phyloP scores from a whole-genome alignment of 2,113 vertebrate genomes.

The Mustelus asterias region DNA sequence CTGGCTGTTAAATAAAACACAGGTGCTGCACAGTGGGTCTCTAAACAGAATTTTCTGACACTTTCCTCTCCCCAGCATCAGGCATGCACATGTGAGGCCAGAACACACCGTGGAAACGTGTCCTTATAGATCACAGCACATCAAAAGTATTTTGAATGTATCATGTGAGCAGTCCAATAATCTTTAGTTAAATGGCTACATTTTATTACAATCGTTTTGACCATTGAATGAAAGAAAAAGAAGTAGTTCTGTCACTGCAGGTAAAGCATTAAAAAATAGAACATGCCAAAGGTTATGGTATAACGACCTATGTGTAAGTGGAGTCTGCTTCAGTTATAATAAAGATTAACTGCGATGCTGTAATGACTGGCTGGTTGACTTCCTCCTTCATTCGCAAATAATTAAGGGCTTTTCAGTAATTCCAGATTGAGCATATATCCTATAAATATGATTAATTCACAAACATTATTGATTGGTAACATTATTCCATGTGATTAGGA shows the following conservation, averaged over 20 bases:
- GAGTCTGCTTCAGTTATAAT: background rate
- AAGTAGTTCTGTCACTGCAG: background rate
- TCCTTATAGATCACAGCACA: background rate
- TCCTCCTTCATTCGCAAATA: background rate
- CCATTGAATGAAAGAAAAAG: background rate
- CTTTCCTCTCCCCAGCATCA: background rate
- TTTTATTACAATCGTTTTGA: background rate
- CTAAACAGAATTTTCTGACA: background rate
- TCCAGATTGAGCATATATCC: background rate
- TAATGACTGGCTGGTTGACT: background rate
- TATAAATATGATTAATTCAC: background rate
- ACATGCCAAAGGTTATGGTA: background rate
- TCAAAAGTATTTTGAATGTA: background rate
- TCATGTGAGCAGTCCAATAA: background rate
- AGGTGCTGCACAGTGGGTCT: constrained; percentile 1
- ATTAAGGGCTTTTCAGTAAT: background rate
- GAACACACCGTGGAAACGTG: background rate
- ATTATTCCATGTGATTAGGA: background rate
- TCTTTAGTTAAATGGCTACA: background rate
- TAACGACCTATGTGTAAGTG: background rate
- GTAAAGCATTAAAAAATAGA: background rate
- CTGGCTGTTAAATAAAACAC: background rate
- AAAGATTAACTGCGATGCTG: background rate
- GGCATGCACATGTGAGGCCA: background rate
- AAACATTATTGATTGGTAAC: background rate